phyloP scores from a whole-genome alignment of 2,888 invertebrate genomes.

The Parapristionchus giblindavisi region DNA sequence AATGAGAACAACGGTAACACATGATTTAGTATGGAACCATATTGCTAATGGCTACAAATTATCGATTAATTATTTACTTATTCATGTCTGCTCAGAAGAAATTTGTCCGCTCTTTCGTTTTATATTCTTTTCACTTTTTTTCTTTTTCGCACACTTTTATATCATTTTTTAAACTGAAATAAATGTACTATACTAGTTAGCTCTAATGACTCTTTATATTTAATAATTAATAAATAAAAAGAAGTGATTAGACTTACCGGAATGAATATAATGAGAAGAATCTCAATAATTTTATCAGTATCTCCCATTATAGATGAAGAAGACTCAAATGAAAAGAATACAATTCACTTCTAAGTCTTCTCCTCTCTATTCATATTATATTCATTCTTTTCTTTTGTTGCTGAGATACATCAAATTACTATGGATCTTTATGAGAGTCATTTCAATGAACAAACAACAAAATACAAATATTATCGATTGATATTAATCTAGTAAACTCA shows the following conservation, averaged over 20 bases:
- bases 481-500: slow-evolving; percentile 35
- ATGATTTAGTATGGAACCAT: slow-evolving; percentile 27
- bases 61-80: neutral
- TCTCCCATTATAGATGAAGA: neutral
- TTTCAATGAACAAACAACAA: neutral
- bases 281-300: slow-evolving; percentile 34
- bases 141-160: no score
- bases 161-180: no score
- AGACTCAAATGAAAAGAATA: no score
- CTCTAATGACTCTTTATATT: no score
- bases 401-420: neutral
- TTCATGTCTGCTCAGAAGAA: neutral
- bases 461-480: neutral
- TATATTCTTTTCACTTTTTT: no score
- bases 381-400: no score
- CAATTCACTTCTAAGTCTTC: neutral
- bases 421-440: neutral
- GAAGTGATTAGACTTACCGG: slow-evolving; percentile 1
- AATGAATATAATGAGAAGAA: slow-evolving; percentile 29
- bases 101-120: no score
- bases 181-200: no score
- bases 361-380: neutral
- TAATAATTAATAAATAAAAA: no score
- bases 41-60: slow-evolving; percentile 19
- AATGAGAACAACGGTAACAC: slow-evolving; percentile 26